Percentiles rank a stretch among this genome's conserved stretches.
phyloP scores from a whole-genome alignment of 2,888 invertebrate genomes.

The Amphipoea lucens region DNA sequence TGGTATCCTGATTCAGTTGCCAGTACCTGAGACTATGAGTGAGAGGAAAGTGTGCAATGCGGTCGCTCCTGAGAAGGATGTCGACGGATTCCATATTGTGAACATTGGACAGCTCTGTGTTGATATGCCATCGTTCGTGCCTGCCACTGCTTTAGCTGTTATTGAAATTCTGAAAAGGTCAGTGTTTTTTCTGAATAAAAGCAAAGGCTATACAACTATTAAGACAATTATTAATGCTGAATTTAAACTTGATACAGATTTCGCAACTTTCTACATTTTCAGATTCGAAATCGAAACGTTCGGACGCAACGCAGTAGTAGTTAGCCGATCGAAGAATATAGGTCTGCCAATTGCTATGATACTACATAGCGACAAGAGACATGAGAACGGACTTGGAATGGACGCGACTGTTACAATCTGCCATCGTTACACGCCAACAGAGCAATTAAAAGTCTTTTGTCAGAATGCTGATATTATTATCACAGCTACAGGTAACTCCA shows the following conservation, averaged over 20 bases:
- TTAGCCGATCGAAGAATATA: conserved; percentile 97
- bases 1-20: conserved; percentile 96
- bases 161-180: conserved; percentile 92
- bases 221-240: neutral
- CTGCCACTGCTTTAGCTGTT: conserved; percentile 95
- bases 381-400: conserved; percentile 92
- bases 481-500: conserved; percentile 92
- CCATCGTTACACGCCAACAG: conserved; percentile 95
- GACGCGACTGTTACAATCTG: conserved; percentile 97
- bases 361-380: conserved; percentile 93
- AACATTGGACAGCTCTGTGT: conserved; percentile 95
- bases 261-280: conserved; percentile 64
- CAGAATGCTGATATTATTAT: conserved; percentile 94
- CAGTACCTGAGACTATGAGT: conserved; percentile 94
- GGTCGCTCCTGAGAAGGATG: conserved; percentile 95
- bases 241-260: neutral
- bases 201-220: too few relatives aligned
- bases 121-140: conserved; percentile 93
- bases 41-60: conserved; percentile 95
- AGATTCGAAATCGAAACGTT: conserved; percentile 92
- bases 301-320: conserved; percentile 96
- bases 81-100: conserved; percentile 96
- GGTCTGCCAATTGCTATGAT: conserved; percentile 97
- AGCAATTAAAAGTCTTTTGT: conserved; percentile 93
- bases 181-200: conserved; percentile 52